phyloP scores from a whole-genome alignment of 2,113 vertebrate genomes.

The Engraulis encrasicolus region DNA sequence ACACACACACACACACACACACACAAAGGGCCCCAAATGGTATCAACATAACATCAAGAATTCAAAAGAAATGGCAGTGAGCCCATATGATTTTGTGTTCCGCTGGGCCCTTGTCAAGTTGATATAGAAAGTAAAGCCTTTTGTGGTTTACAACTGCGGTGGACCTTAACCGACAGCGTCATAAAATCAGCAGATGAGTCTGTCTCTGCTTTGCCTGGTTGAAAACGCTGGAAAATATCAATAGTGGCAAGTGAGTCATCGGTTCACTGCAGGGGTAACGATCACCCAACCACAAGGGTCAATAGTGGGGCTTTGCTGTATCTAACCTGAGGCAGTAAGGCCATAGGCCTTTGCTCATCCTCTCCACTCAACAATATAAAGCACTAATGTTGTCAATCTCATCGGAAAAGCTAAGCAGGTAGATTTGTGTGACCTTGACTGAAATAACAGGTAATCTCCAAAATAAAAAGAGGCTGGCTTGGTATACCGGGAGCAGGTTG shows the following conservation, averaged over 20 bases:
- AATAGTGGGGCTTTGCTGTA: slow-evolving; percentile 5
- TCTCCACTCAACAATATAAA: too few species aligned
- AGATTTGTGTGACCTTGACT: not conserved
- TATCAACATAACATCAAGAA: not conserved
- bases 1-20: too few species aligned
- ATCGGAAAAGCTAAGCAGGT: not conserved
- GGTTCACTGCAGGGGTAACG: not conserved
- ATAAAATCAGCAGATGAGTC: not conserved
- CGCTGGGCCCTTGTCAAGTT: not conserved
- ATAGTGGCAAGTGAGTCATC: not conserved
- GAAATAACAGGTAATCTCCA: not conserved
- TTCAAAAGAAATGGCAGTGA: not conserved
- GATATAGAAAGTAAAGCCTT: not conserved
- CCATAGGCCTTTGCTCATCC: not conserved
- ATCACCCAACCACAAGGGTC: not conserved
- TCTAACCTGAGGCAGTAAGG: not conserved
- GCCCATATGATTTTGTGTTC: not conserved
- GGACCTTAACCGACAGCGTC: not conserved
- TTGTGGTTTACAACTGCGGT: not conserved
- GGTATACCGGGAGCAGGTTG: not conserved
- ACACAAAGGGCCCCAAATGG: not conserved
- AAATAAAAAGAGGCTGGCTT: slow-evolving; percentile 16
- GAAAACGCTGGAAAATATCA: not conserved
- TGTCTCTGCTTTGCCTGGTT: not conserved
- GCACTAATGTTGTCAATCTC: not conserved